Percentiles rank a stretch among this genome's conserved stretches.
These are phyloP conservation scores for Gadopsis bispinosus DNA, from an alignment of 2,797 vertebrate genomes.

Conservation along the genomic window DNA sequence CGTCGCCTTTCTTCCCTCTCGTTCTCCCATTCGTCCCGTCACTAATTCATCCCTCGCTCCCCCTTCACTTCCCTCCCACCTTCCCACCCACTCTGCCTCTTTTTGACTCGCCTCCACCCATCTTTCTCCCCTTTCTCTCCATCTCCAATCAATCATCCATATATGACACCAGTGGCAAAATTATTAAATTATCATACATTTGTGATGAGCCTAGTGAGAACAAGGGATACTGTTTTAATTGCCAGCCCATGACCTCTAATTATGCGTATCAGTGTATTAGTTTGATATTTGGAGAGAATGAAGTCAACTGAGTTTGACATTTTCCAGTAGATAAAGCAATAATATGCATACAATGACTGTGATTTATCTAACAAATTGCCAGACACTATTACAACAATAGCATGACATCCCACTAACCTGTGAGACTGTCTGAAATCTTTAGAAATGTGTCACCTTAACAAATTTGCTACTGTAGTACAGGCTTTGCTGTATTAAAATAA, in stretches of 20 bases:
- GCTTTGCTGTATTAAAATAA: slow-evolving; percentile 11
- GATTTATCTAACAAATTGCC: slow-evolving; percentile 70
- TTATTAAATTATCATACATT: slow-evolving; percentile 80
- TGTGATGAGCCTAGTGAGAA: slow-evolving; percentile 74
- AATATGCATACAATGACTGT: slow-evolving; percentile 59
- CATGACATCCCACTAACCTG: slow-evolving; percentile 30
- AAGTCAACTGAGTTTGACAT: slow-evolving; percentile 78
- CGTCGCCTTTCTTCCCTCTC: slow-evolving; percentile 45
- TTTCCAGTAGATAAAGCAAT: slow-evolving; percentile 73
- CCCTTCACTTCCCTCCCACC: slow-evolving; percentile 62
- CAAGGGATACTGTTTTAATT: slow-evolving; percentile 82
- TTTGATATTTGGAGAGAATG: slow-evolving; percentile 78
- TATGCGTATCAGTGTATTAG: slow-evolving; percentile 78
- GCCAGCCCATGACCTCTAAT: slow-evolving; percentile 79
- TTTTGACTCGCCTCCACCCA: slow-evolving; percentile 62
- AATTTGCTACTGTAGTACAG: not conserved
- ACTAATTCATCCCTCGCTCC: slow-evolving; percentile 71
- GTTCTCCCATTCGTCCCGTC: slow-evolving; percentile 60
- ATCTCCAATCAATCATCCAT: slow-evolving; percentile 81
- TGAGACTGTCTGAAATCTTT: not conserved
- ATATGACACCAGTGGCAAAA: slow-evolving; percentile 77
- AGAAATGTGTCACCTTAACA: not conserved
- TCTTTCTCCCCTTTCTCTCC: slow-evolving; percentile 59
- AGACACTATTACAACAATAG: slow-evolving; percentile 35
- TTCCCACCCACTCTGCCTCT: slow-evolving; percentile 64